Evolutionary conservation across 2,797 vertebrate species (phyloP), one percentile per base, ranked within the genome.

Genomic region (Discoglossus pictus): DNA sequence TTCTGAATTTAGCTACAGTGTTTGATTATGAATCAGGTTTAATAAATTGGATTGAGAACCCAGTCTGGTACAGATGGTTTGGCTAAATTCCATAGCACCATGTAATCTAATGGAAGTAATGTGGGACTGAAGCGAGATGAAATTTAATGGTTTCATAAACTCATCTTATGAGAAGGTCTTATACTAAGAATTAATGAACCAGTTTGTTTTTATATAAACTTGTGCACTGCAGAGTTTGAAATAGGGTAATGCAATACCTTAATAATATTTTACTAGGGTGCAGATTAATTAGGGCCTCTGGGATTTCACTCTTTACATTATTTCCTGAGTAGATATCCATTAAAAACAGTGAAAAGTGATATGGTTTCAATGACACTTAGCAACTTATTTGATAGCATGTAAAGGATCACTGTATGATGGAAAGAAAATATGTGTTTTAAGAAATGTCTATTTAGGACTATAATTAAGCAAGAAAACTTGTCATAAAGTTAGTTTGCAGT

Each of bases 1-100:
- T 61, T 76, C 75, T 13, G 73, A 78, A 75, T 71, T 78, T 77
- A 79, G 70, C 47, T 61, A 67, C 25, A 70, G 46, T 21, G 55
- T 35, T 63, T 47, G 62, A 61, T 2, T 59, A 25, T 63, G 78
- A 39, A 72, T 63, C 71, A 56, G 58, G 12, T 60, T 46, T 73
- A 48, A 51, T 23, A 13, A 74, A 66, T 68, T 54, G 53, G 31
- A 55, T 58, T 50, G 1, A 65, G 74, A 74, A 69, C 36, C 6
- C 10, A 46, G 69, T 38, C 54, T 59, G 74, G 73, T 65, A 67
- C 6, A 61, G 62, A 0, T 38, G 72, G 65, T 15, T 60, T 75
- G 54, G 31, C 48, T 65, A 25, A 31, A 18, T 40, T 20, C 60
- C 23, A 21, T 0, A 0, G 0, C 46, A 20, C 21, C 47, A 51